phyloP scores from a whole-genome alignment of 2,797 vertebrate species.

The Meda fulgida region DNA sequence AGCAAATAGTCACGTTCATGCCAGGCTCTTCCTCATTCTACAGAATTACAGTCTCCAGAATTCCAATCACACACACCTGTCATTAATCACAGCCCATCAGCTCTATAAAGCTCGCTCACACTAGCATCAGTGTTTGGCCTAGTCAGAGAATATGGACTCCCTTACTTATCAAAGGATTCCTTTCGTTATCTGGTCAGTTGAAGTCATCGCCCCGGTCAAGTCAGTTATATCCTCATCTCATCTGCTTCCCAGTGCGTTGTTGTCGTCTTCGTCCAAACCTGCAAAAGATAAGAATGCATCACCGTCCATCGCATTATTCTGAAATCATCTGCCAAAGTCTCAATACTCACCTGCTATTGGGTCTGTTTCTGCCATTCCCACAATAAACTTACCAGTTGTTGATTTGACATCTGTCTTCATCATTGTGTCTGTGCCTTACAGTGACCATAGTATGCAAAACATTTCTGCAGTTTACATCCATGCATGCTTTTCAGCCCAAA shows the following conservation, averaged over 20 bases:
- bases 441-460: background rate
- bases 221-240: background rate
- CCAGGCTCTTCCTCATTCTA: background rate
- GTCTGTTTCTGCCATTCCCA: background rate
- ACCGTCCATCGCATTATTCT: background rate
- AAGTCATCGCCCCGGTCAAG: background rate
- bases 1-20: background rate
- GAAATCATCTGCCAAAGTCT: background rate
- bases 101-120: background rate
- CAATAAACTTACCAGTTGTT: background rate
- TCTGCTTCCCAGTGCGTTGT: background rate
- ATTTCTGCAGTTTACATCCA: background rate
- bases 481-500: background rate
- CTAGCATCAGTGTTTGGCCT: background rate
- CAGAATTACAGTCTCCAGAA: background rate
- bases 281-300: background rate
- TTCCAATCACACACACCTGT: too few species aligned
- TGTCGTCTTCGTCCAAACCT: background rate
- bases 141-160: background rate
- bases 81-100: background rate
- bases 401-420: background rate
- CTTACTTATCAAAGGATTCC: background rate
- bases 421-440: background rate
- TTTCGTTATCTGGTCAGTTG: background rate
- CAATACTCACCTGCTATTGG: background rate